A percentile compares a stretch with the other conserved stretches of the same genome.
Evolutionary conservation across 2,888 invertebrate species (phyloP).

Genomic region (Mellilla xanthometata): DNA sequence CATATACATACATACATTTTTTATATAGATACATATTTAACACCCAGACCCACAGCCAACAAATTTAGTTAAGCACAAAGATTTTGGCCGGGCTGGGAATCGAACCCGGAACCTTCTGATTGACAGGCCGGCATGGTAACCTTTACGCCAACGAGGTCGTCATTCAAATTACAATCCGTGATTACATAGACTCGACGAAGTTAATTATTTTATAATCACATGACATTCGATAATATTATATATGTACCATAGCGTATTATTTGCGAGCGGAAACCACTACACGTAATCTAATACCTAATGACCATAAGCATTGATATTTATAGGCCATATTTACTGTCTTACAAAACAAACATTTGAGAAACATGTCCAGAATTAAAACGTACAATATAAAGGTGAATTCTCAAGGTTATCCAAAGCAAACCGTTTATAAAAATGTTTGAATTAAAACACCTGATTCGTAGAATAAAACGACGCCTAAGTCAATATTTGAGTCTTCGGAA

Average conservation of each 20-base stretch:
- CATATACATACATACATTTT: too few species aligned
- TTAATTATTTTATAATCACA: too few species aligned
- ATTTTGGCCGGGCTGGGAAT: too few species aligned
- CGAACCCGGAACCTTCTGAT: too few species aligned
- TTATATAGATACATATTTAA: too few species aligned
- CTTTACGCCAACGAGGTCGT: too few species aligned
- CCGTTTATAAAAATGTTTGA: constrained; percentile 19
- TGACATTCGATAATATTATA: not conserved
- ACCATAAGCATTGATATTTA: too few species aligned
- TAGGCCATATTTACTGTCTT: not conserved
- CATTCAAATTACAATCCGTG: too few species aligned
- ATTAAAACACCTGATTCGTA: constrained; percentile 26
- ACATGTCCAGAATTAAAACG: not conserved
- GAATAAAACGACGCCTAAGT: constrained; percentile 21
- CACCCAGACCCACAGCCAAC: too few species aligned
- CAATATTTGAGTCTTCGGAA: constrained; percentile 32
- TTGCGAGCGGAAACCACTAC: constrained; percentile 1
- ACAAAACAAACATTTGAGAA: constrained; percentile 10
- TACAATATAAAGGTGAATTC: not conserved
- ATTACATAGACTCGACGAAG: too few species aligned
- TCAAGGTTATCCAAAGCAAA: constrained; percentile 22
- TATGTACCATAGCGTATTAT: constrained; percentile 1
- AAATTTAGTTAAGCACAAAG: too few species aligned
- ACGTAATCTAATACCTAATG: constrained; percentile 5
- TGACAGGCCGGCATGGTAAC: too few species aligned